Conservation (phyloP, 37 sponge, comb jelly and placozoan species). For the Chondrilla cf. caribensis region DNA sequence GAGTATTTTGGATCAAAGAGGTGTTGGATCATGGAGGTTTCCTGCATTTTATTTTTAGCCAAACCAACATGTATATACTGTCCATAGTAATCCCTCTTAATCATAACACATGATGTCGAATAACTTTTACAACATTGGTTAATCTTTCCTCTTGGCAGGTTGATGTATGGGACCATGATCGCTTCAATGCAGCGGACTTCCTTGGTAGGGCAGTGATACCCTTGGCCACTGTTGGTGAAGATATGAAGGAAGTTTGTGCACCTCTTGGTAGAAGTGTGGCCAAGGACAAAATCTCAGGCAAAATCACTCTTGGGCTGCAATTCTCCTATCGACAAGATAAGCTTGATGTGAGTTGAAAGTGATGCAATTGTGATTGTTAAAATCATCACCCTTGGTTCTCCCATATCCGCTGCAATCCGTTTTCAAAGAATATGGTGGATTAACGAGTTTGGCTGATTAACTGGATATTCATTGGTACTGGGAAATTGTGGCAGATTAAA, state of each 20-base stretch:
- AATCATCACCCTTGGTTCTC: not conserved
- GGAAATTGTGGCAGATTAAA: no score
- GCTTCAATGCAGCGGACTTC: constrained; percentile 68
- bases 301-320: constrained; percentile 12
- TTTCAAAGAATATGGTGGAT: no score
- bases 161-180: constrained; percentile 86
- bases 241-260: constrained; percentile 29
- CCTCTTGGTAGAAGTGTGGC: constrained; percentile 25
- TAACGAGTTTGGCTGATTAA: no score
- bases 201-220: constrained; percentile 74
- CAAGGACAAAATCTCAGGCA: constrained; percentile 39
- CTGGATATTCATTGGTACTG: no score
- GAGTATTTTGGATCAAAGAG: no score
- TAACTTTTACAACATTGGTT: no score
- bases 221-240: constrained; percentile 32
- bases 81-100: not conserved
- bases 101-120: no score
- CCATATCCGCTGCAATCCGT: no score
- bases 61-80: not conserved
- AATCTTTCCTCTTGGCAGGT: no score
- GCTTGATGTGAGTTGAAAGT: not conserved
- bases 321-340: constrained; percentile 11
- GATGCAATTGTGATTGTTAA: not conserved
- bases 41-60: no score
- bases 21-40: no score